Evolutionary conservation across 92 coral and sea anemone genomes (phyloP).

Genomic region (Ricordea florida): DNA sequence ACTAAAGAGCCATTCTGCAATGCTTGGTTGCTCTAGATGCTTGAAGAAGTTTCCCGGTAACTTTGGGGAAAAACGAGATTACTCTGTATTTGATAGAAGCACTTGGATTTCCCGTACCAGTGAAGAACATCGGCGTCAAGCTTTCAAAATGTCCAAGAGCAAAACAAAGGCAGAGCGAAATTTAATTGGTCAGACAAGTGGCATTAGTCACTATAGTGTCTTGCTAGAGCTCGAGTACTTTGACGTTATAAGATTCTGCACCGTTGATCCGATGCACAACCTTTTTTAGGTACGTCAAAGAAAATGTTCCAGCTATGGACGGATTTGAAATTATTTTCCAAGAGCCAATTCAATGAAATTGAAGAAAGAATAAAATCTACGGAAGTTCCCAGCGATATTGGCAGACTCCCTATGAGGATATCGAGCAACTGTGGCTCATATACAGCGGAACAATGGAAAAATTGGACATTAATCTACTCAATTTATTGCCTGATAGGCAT

Average conservation of each 20-base stretch:
- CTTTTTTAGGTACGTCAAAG: conserved; percentile 71
- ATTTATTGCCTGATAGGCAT: conserved; percentile 64
- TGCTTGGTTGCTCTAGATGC: conserved; percentile 59
- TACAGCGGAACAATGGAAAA: conserved; percentile 79
- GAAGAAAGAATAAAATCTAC: conserved; percentile 43
- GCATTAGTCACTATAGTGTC: conserved; percentile 49
- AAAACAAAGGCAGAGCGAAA: conserved; percentile 44
- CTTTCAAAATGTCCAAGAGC: conserved; percentile 2
- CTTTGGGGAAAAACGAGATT: conserved; percentile 62
- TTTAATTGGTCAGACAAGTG: conserved; percentile 15
- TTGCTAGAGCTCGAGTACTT: conserved; percentile 69
- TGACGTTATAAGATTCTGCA: conserved; percentile 60
- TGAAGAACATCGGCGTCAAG: conserved; percentile 40
- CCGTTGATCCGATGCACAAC: conserved; percentile 82
- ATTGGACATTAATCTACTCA: conserved; percentile 75
- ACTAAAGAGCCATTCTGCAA: conserved; percentile 57
- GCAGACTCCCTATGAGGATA: conserved; percentile 69
- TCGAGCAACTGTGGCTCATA: conserved; percentile 69
- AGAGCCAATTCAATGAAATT: conserved; percentile 35
- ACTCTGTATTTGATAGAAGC: conserved; percentile 50
- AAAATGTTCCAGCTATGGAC: conserved; percentile 68
- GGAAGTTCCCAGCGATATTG: conserved; percentile 65
- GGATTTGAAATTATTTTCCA: conserved; percentile 41
- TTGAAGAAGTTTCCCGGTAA: conserved; percentile 56
- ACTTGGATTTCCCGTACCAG: conserved; percentile 46